Evolutionary conservation across 2,113 vertebrate genomes (phyloP), one percentile per base, ranked within the genome.

Genomic region (Montifringilla adamsi): DNA sequence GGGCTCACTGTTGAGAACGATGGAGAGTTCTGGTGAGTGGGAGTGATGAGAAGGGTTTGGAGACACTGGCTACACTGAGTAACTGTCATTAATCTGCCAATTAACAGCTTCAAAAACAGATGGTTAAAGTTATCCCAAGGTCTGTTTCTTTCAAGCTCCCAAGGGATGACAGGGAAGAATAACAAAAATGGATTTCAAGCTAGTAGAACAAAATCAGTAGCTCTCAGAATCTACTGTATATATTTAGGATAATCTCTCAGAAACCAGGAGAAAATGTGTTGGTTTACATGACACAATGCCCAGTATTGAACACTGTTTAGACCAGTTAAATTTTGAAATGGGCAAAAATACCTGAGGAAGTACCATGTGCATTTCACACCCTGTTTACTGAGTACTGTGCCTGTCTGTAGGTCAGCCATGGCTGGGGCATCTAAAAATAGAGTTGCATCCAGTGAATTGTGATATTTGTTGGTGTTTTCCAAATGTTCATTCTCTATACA

Each of bases 11-110:
- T 99, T 67, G 97, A 96, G 83, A 98, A 99, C 7, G 99, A 99
- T 90, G 99, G 99, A 66, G 99, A 99, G 94, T 99, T 99, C 97
- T 99, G 99, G 99, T 99, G 89, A 98, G 98, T 68, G 82, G 56
- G 44, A 76, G 35, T 43, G 41, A 27, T 4, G 43, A 26, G 52
- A 46, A 67, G 37, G 63, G 8, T 56, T 64, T 67, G 43, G 33
- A 50, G 41, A 35, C 68, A 26, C 26, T 56, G 47, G 33, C 39
- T 82, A 22, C 37, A 7, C 13, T 23, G 12, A 69, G 33, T 44
- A 76, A 19, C 33, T 90, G 27, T 35, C 69, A 74, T 73, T 73
- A 70, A 80, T 80, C 52, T 90, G 44, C 41, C 18, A 41, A 72
- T 81, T 43, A 81, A 50, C 31, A 87, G 30, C 76, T 85, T 67